Percentiles rank a stretch among this genome's conserved stretches.
Evolutionary conservation across 2,113 vertebrate genomes (phyloP).

Genomic region (Rhynchopsitta pachyrhyncha): DNA sequence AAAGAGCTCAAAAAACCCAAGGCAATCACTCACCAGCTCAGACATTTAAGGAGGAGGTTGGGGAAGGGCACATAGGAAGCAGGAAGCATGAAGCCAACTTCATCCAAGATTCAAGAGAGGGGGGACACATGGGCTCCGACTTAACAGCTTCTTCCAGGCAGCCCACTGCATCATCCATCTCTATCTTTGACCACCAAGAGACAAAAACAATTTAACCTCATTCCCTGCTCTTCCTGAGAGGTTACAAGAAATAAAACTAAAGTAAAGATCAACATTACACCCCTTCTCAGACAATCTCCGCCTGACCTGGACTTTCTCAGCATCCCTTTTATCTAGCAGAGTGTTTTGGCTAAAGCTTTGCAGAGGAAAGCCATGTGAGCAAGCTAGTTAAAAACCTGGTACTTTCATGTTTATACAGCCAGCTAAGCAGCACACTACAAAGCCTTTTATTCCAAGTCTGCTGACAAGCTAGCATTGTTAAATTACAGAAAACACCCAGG

Average conservation of each 20-base stretch:
- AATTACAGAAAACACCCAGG: constrained; percentile 46
- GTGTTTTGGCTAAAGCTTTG: constrained; percentile 56
- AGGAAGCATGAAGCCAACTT: not conserved
- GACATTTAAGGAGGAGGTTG: not conserved
- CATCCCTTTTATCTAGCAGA: constrained; percentile 32
- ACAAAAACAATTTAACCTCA: constrained; percentile 48
- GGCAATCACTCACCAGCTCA: constrained; percentile 28
- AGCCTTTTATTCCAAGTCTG: constrained; percentile 30
- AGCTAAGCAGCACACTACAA: constrained; percentile 41
- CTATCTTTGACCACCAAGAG: constrained; percentile 18
- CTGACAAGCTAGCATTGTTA: constrained; percentile 47
- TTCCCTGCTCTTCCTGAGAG: constrained; percentile 28
- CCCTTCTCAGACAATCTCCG: not conserved
- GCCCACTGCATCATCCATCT: constrained; percentile 17
- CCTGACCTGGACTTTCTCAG: constrained; percentile 51
- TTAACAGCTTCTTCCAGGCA: constrained; percentile 37
- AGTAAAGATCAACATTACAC: constrained; percentile 9
- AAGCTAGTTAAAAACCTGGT: constrained; percentile 45
- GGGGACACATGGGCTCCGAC: not conserved
- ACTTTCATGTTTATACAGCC: constrained; percentile 45
- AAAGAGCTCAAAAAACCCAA: constrained; percentile 39
- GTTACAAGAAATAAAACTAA: constrained; percentile 46
- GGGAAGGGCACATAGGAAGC: not conserved
- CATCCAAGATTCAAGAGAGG: not conserved
- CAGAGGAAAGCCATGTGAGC: constrained; percentile 48